Conservation (phyloP, 2,888 invertebrate species). For the Operophtera brumata region DNA sequence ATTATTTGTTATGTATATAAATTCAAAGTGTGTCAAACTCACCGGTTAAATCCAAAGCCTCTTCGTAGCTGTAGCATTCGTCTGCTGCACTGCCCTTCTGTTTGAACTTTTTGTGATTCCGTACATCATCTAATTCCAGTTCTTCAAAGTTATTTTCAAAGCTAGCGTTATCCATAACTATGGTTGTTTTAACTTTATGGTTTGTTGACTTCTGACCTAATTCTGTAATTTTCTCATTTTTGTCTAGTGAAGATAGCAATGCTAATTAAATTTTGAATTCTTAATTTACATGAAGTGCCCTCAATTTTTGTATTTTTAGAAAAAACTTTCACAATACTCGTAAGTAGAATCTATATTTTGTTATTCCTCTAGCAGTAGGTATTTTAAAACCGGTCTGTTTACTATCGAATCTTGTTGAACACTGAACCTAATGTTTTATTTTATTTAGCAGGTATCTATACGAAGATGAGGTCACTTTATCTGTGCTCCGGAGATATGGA, state of each 20-base stretch:
- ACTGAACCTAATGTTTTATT: constrained; percentile 18
- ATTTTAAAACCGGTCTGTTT: constrained; percentile 24
- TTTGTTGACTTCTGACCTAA: not conserved
- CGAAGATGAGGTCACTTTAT: constrained; percentile 30
- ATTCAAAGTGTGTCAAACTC: constrained; percentile 11
- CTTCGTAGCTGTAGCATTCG: constrained; percentile 41
- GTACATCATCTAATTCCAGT: constrained; percentile 19
- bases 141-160: constrained; percentile 26
- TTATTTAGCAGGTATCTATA: not conserved
- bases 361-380: not conserved
- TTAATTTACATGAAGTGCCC: not conserved
- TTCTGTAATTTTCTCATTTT: not conserved
- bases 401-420: constrained; percentile 9
- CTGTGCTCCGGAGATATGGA: constrained; percentile 5
- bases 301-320: no score
- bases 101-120: constrained; percentile 3
- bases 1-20: no score
- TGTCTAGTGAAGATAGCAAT: not conserved
- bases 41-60: constrained; percentile 50
- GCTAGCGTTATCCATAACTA: constrained; percentile 26
- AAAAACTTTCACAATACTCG: no score
- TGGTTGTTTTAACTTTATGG: not conserved
- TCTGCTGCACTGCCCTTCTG: not conserved
- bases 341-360: no score
- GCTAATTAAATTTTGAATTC: not conserved